Base-by-base conservation (phyloP, 2,888 invertebrate species). In the Drosophila rellima region DNA sequence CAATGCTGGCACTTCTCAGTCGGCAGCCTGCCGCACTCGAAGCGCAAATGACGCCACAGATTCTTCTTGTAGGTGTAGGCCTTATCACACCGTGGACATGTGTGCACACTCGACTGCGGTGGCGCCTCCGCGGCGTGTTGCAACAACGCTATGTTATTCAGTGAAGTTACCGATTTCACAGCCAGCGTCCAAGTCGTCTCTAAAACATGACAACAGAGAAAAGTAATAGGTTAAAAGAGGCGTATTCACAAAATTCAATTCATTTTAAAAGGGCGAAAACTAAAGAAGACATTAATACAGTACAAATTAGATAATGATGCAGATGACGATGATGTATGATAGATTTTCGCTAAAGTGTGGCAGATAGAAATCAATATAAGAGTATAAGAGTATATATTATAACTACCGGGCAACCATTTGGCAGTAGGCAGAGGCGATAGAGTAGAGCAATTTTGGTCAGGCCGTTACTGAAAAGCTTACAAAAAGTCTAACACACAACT, bases 21-120 rank as follows among this genome's bases (percentile, higher is more conserved):
- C 0, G 94, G 94, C 69, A 93, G 93, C 61, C 94, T 93, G 57
- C 94, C 94, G 78, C 95, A 95, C 81, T 95, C 94, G 78, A 94
- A 93, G 64, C 93, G 93, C 75, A 94, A 80, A 80, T 95, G 95
- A 13, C 94, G 93, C 66, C 93, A 93, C 78, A 95, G 92, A 81
- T 94, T 94, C 78, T 94, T 93, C 70, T 94, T 93, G 91, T 94
- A 94, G 45, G 94, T 94, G 85, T 95, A 95, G 42, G 91, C 91
- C 80, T 94, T 94, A 44, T 93, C 92, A 84, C 95, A 95, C n/a
- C 93, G 93, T 0, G 93, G 93, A 81, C 95, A 95, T 33, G 93
- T 90, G 64, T 93, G 92, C 1, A 77, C 71, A 26, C 39, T 72
- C 29, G 47, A 8, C 15, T 57, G 50, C n/a, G 64, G 15, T 26